Percentiles rank a stretch among this genome's conserved stretches.
These are phyloP conservation scores for Lophotis ruficrista DNA, from an alignment of 2,113 vertebrate genomes.

Conservation along the genomic window DNA sequence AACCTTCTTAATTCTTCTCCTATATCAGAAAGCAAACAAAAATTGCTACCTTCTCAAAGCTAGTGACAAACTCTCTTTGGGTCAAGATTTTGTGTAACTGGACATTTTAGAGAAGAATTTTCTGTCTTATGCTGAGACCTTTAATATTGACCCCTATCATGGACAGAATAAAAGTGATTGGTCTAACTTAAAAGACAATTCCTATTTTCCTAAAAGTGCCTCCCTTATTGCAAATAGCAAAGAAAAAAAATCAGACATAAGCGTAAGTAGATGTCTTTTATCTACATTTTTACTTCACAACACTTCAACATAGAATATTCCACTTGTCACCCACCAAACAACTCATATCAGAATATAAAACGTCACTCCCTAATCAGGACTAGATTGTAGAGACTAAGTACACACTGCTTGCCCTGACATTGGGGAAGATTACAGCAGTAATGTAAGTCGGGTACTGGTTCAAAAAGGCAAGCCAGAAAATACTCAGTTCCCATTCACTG, in stretches of 20 bases:
- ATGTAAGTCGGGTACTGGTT: not conserved
- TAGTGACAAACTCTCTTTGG: not conserved
- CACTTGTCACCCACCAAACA: not conserved
- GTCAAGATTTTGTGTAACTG: not conserved
- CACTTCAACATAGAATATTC: not conserved
- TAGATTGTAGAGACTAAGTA: not conserved
- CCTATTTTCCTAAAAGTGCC: not conserved
- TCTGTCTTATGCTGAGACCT: not conserved
- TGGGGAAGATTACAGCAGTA: not conserved
- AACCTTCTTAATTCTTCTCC: not conserved
- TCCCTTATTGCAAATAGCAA: not conserved
- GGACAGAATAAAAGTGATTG: not conserved
- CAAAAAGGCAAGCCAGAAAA: not conserved
- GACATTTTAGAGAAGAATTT: not conserved
- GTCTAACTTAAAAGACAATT: not conserved
- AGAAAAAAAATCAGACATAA: not conserved
- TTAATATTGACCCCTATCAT: not conserved
- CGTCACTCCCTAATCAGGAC: not conserved
- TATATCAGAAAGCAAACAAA: not conserved
- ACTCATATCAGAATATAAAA: not conserved
- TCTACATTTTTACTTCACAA: not conserved
- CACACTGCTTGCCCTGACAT: not conserved
- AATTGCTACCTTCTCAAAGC: not conserved
- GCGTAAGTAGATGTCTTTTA: not conserved
- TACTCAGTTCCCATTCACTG: not conserved